Base-by-base conservation (phyloP, 2,113 vertebrate species). In the Onychostruthus taczanowskii region DNA sequence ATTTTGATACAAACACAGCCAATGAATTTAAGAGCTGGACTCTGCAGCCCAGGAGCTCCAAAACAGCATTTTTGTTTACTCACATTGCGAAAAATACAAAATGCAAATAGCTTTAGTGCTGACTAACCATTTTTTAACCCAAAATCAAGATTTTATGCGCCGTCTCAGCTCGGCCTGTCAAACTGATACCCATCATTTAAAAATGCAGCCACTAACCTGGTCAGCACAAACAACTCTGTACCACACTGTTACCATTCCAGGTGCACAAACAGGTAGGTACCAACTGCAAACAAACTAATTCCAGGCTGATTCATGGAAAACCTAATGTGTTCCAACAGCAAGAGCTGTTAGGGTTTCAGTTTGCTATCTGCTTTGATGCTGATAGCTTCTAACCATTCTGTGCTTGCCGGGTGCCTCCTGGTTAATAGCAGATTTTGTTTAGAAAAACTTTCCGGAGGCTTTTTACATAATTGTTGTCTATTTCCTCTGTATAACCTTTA, bases 141-240 rank as follows among this genome's bases (percentile, higher is more conserved):
- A 52, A 66, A 95, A 66, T 35, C 27, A 16, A 37, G 72, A 61
- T 77, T 85, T 74, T 14, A 50, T 20, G n/a, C 37, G 28, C n/a
- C 9, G 1, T 30, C 31, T 82, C 44, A 83, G 49, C 49, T 80
- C 69, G 81, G 46, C 14, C 72, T 86, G 55, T 35, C 76, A 84
- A 68, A 72, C 39, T 23, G n/a, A 64, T 11, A 43, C 1, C 33
- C 27, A 16, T 20, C 43, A 64, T 41, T 31, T 82, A 37, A 64
- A 94, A 61, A 55, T 1, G 26, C 2, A 63, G 33, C 24, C 0
- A 0, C 44, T 44, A 43, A 19, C 13, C 20, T 24, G 52, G 55
- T 22, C 35, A 93, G 47, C 47, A 13, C 5, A 66, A 70, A 39
- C 20, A 76, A 17, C 53, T 53, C 43, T 8, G 9, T 41, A 46